A percentile compares a stretch with the other conserved stretches of the same genome.
Evolutionary conservation across 2,888 invertebrate genomes (phyloP).

Genomic region (Linnaemya vulpina): DNA sequence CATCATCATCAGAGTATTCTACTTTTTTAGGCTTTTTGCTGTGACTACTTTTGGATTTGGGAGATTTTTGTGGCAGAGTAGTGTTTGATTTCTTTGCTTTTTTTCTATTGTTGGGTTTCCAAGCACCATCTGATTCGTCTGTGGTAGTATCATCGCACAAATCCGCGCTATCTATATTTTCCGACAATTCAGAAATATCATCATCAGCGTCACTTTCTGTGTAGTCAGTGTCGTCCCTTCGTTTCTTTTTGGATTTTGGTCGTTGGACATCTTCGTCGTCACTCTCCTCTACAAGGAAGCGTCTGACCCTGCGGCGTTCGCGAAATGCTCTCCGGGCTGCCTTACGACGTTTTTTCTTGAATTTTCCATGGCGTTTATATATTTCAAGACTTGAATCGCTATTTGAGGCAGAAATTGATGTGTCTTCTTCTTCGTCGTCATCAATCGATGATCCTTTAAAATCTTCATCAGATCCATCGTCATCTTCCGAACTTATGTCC

Average conservation of each 20-base stretch:
- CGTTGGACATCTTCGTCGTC: constrained; percentile 83
- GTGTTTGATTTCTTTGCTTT: constrained; percentile 77
- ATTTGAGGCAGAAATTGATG: constrained; percentile 85
- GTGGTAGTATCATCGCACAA: constrained; percentile 82
- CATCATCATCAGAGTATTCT: constrained; percentile 80
- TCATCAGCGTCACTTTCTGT: constrained; percentile 85
- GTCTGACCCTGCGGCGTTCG: constrained; percentile 81
- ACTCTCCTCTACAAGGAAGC: constrained; percentile 84
- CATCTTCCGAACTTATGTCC: constrained; percentile 90
- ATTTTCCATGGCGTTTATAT: constrained; percentile 83
- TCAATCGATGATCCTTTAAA: constrained; percentile 89
- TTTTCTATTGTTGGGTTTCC: constrained; percentile 81
- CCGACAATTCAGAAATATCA: constrained; percentile 79
- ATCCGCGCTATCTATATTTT: constrained; percentile 82
- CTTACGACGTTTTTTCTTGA: constrained; percentile 83
- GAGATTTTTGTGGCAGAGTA: constrained; percentile 76
- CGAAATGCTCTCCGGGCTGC: constrained; percentile 84
- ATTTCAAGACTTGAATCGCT: constrained; percentile 84
- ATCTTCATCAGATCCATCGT: constrained; percentile 94
- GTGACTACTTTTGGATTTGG: constrained; percentile 76
- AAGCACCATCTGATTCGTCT: constrained; percentile 81
- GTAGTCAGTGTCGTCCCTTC: constrained; percentile 84
- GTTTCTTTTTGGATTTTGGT: constrained; percentile 84
- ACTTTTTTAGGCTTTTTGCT: constrained; percentile 78
- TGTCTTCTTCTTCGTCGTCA: constrained; percentile 81